Evolutionary conservation across 2,888 invertebrate species (phyloP).

Genomic region (Cantharis rufa): DNA sequence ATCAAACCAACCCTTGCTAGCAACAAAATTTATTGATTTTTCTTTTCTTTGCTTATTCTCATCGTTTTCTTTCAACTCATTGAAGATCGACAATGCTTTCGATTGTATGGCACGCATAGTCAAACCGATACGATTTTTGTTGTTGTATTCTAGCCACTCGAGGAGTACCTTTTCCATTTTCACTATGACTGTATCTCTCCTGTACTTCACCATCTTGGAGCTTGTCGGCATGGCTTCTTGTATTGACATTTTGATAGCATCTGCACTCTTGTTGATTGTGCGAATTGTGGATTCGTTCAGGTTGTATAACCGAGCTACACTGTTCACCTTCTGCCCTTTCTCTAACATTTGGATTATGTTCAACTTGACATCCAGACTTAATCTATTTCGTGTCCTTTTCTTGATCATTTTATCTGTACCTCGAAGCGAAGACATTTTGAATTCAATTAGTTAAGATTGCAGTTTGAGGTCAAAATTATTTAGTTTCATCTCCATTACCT

Average conservation of each 20-base stretch:
- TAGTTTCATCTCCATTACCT: not conserved
- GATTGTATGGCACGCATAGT: not conserved
- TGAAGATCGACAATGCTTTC: not conserved
- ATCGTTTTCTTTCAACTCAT: not conserved
- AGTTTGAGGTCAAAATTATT: not conserved
- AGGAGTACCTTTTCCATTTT: not conserved
- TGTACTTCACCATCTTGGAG: not conserved
- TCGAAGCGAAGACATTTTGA: not conserved
- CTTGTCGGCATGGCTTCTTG: not conserved
- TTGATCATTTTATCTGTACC: not conserved
- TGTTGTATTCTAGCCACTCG: not conserved
- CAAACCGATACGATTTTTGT: not conserved
- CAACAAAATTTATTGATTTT: not conserved
- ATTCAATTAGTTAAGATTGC: not conserved
- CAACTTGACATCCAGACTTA: not conserved
- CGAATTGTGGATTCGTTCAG: not conserved
- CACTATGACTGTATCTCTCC: not conserved
- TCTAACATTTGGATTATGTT: not conserved
- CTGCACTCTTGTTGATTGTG: not conserved
- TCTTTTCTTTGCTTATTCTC: not conserved
- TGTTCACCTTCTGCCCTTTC: not conserved
- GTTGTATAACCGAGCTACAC: not conserved
- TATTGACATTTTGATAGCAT: not conserved
- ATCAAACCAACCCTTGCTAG: not conserved
- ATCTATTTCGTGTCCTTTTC: not conserved